Percentiles rank a stretch among this genome's conserved stretches.
These are phyloP conservation scores for Cuculus canorus DNA, from an alignment of 2,797 vertebrate species.

Conservation along the genomic window DNA sequence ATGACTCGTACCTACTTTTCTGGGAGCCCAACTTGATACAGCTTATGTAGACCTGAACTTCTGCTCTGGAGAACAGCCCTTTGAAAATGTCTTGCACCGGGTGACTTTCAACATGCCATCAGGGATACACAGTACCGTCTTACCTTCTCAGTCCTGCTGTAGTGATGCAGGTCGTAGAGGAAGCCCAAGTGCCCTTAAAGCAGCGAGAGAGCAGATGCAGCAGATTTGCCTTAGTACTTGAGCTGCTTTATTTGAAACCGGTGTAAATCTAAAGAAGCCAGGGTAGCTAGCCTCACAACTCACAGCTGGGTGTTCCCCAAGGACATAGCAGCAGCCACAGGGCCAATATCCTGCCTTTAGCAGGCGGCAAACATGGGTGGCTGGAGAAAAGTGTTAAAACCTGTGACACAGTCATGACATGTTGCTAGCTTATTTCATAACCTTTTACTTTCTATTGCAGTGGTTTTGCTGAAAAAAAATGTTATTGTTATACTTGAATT, in stretches of 20 bases:
- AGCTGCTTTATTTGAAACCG: background rate
- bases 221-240: background rate
- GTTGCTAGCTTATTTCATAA: constrained; percentile 1
- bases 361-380: background rate
- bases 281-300: background rate
- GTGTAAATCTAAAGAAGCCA: background rate
- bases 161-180: background rate
- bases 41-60: background rate
- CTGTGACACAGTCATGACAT: background rate
- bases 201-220: background rate
- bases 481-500: constrained; percentile 3
- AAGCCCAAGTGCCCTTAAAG: background rate
- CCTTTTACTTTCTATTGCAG: background rate
- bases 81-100: background rate
- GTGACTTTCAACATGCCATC: background rate
- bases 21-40: background rate
- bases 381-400: background rate
- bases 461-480: background rate
- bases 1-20: background rate
- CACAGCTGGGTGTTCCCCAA: background rate
- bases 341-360: background rate
- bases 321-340: background rate
- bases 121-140: accelerated
- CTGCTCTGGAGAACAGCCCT: background rate
- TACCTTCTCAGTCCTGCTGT: background rate